phyloP scores from a whole-genome alignment of 2,888 invertebrate genomes.

The Argynnis bischoffii region DNA sequence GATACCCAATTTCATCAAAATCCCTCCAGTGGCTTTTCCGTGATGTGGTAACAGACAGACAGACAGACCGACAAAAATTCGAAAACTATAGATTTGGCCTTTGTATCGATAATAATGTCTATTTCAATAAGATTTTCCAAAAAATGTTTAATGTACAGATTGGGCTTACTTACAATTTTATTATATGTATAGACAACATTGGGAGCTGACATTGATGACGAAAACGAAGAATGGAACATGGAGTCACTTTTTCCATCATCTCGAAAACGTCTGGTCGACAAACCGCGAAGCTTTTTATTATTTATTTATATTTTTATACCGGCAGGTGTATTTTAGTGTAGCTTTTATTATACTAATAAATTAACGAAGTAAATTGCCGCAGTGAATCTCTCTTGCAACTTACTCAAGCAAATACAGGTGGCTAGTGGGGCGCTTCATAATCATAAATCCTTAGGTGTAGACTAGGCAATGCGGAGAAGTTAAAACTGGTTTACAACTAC shows the following conservation, averaged over 20 bases:
- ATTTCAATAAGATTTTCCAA: too few relatives aligned
- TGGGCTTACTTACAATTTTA: too few relatives aligned
- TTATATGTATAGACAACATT: too few relatives aligned
- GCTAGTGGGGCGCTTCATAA: conserved; percentile 28
- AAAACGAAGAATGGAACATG: not conserved
- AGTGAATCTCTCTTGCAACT: conserved; percentile 33
- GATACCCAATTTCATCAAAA: too few relatives aligned
- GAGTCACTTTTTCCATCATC: too few relatives aligned
- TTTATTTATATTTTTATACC: conserved; percentile 13
- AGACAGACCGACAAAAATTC: too few relatives aligned
- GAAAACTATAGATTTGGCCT: too few relatives aligned
- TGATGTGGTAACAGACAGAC: too few relatives aligned
- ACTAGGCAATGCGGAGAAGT: conserved; percentile 20
- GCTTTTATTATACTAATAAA: conserved; percentile 31
- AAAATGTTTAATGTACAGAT: too few relatives aligned
- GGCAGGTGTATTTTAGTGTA: conserved; percentile 8
- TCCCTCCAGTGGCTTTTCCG: too few relatives aligned
- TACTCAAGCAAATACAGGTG: conserved; percentile 31
- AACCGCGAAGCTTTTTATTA: not conserved
- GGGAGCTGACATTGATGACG: not conserved
- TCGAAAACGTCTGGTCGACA: too few relatives aligned
- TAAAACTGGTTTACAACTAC: conserved; percentile 23
- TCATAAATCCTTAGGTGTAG: conserved; percentile 27
- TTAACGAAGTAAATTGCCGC: conserved; percentile 30
- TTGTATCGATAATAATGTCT: too few relatives aligned